phyloP scores from a whole-genome alignment of 2,888 invertebrate species.

The Gonocerus acuteangulatus region DNA sequence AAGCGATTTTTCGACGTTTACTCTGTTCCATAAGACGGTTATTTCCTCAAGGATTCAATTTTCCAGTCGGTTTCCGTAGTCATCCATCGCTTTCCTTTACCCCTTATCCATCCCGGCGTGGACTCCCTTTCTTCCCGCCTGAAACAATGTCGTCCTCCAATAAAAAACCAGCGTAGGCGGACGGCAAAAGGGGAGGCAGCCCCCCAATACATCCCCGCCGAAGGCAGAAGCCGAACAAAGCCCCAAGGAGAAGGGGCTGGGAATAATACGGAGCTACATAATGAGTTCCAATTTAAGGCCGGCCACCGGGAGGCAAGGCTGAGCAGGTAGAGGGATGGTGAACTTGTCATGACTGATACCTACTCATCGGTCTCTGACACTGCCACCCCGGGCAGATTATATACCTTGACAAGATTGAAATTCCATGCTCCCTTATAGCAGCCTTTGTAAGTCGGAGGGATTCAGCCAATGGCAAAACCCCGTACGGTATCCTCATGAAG shows the following conservation, averaged over 20 bases:
- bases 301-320: not conserved
- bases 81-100: not conserved
- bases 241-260: not conserved
- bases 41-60: slow-evolving; percentile 12
- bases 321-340: not conserved
- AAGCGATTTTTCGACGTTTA: slow-evolving; percentile 1
- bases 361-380: slow-evolving; percentile 26
- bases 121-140: too few relatives aligned
- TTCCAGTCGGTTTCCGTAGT: slow-evolving; percentile 5
- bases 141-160: too few relatives aligned
- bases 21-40: not conserved
- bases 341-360: slow-evolving; percentile 5
- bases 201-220: too few relatives aligned
- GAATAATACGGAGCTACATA: slow-evolving; percentile 1
- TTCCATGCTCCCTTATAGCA: slow-evolving; percentile 19
- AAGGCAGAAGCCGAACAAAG: too few relatives aligned
- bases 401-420: slow-evolving; percentile 25
- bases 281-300: not conserved
- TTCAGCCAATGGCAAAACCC: too few relatives aligned
- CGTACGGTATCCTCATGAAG: too few relatives aligned
- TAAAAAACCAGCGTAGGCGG: too few relatives aligned
- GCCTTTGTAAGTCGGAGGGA: not conserved
- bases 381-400: slow-evolving; percentile 16
- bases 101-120: too few relatives aligned
- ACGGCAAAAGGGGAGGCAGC: too few relatives aligned